Evolutionary conservation across 2,113 vertebrate genomes (phyloP).

Genomic region (Syngnathoides biaculeatus): DNA sequence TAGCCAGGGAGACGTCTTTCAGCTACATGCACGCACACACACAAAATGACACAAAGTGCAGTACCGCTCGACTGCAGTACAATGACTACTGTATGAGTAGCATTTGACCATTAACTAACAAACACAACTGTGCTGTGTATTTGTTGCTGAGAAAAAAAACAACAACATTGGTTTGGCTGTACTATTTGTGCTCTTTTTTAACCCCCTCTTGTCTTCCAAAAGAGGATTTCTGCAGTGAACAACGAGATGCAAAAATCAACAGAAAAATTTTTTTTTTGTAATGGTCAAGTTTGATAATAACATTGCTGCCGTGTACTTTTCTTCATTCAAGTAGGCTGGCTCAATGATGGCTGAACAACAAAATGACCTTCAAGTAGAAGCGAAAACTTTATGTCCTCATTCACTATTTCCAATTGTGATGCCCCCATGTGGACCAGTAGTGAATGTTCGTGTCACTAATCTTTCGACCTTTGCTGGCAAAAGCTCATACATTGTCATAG

Average conservation of each 20-base stretch:
- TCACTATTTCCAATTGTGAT: no score
- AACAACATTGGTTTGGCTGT: no score
- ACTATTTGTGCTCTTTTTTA: neutral
- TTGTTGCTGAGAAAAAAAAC: no score
- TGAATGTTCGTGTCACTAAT: no score
- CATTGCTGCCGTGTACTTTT: constrained; percentile 2
- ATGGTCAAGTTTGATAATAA: neutral
- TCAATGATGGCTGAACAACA: constrained; percentile 37
- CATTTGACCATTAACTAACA: neutral
- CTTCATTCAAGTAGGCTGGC: constrained; percentile 28
- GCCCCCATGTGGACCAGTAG: no score
- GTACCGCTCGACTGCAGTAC: constrained; percentile 3
- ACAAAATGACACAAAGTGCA: constrained; percentile 2
- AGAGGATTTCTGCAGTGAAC: neutral
- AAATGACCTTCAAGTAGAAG: constrained; percentile 11
- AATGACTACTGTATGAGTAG: no score
- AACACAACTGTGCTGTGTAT: neutral
- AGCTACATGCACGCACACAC: constrained; percentile 7
- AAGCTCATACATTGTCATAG: no score
- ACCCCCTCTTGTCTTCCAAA: neutral
- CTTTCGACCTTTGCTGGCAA: no score
- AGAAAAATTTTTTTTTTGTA: neutral
- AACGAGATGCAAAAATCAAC: neutral
- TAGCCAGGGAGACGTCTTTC: constrained; percentile 35
- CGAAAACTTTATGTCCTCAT: neutral